Evolutionary conservation across 1,140 invertebrate species (phyloP).

Genomic region (Rhopalosiphum maidis): DNA sequence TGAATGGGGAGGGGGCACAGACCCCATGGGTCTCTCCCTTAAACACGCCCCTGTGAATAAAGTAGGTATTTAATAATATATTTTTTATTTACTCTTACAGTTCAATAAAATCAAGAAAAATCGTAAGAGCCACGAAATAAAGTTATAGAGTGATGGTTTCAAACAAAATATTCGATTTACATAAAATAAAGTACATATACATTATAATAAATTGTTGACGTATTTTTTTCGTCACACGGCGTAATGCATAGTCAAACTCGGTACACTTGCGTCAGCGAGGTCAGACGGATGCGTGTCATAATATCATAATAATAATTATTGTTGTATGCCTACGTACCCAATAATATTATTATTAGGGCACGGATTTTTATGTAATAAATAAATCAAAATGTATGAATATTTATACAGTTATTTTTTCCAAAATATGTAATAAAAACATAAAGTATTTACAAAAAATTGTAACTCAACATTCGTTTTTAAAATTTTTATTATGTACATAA

Average conservation of each 20-base stretch:
- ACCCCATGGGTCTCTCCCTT: too few relatives aligned
- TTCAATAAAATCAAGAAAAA: neutral
- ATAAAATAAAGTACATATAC: too few relatives aligned
- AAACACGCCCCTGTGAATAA: neutral
- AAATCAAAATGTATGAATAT: neutral
- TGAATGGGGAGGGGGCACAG: too few relatives aligned
- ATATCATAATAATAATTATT: neutral
- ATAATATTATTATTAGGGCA: neutral
- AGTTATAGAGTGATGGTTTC: neutral
- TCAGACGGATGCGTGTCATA: neutral
- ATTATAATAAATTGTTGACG: too few relatives aligned
- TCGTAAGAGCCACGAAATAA: neutral
- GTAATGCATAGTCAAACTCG: conserved; percentile 22
- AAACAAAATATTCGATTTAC: neutral
- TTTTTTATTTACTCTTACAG: neutral
- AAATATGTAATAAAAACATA: neutral
- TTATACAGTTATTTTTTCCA: neutral
- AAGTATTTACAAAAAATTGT: neutral
- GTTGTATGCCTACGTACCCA: neutral
- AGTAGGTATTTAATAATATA: neutral
- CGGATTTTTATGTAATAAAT: neutral
- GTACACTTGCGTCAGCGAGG: neutral
- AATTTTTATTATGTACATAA: neutral
- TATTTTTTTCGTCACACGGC: neutral
- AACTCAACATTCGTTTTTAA: neutral